Evolutionary conservation across 1,140 invertebrate species (phyloP).

Genomic region (Eumaeus atala): DNA sequence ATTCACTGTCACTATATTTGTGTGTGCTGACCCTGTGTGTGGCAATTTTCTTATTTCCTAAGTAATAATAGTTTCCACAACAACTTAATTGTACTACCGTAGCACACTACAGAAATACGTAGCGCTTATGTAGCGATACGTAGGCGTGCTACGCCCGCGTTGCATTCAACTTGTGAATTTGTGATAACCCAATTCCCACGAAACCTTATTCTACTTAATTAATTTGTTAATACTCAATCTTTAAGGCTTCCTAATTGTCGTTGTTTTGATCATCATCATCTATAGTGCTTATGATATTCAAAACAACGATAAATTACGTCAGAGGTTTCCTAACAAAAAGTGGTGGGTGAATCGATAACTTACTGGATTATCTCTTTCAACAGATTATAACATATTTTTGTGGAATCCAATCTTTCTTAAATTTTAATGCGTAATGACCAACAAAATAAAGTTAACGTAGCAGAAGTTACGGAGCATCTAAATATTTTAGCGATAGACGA

Average conservation of each 20-base stretch:
- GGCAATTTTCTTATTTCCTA: constrained; percentile 2
- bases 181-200: constrained; percentile 7
- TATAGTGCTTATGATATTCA: too few relatives aligned
- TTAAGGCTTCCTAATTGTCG: neutral
- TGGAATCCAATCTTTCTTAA: too few relatives aligned
- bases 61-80: constrained; percentile 20
- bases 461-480: too few relatives aligned
- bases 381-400: too few relatives aligned
- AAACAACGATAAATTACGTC: too few relatives aligned
- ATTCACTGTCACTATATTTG: neutral
- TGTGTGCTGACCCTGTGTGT: neutral
- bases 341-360: too few relatives aligned
- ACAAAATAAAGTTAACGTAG: too few relatives aligned
- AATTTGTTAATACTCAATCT: neutral
- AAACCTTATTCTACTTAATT: constrained; percentile 3
- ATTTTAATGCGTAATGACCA: too few relatives aligned
- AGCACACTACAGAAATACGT: constrained; percentile 15
- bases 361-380: too few relatives aligned
- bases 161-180: neutral
- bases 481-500: too few relatives aligned
- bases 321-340: too few relatives aligned
- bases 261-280: too few relatives aligned
- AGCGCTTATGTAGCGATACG: constrained; percentile 12
- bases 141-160: constrained; percentile 9
- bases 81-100: constrained; percentile 29